Base-by-base conservation (phyloP, 1,140 invertebrate species). In the Ips typographus region DNA sequence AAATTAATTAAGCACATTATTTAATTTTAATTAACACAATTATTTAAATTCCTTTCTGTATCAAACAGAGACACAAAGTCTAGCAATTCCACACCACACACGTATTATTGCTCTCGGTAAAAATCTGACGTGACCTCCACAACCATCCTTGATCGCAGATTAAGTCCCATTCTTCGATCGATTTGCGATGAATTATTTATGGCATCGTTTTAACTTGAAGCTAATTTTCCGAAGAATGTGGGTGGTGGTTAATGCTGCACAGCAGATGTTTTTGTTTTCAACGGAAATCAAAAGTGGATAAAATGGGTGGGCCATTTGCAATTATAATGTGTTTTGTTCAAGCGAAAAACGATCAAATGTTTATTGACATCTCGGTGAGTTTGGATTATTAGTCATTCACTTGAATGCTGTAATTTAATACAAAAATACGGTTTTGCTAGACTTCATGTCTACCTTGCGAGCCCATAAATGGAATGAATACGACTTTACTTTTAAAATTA, bases 381-480 rank as follows among this genome's bases (percentile, higher is more conserved):
- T 22, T 49, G 44, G 44, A 8, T 49, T 2, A 22, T 49, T 49
- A 49, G 6, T 49, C 44, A 49, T 49, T 22, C 44, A 6, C 44
- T 2, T 22, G 44, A 6, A 49, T 49, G 44, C 22, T 22, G 22
- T 3, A 49, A 49, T 49, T 49, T 49, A 8, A 22, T 8, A 40
- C 1, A 57, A 40, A 57, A 40, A 38, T 40, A 57, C 37, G 36
- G 41, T 42, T 38, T 1, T 43, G n/a, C 58, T 47, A 61, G 58
- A 61, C 58, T 61, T 61, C 58, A 61, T 61, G 58, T 61, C 58
- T 61, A 61, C 58, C 58, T 61, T 61, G 58, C 58, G 41, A 61
- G 6, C 22, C 58, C 43, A 61, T 61, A 22, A 43, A 43, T 43
- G 58, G 58, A 43, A 40, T 4, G 44, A 44, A 43, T 37, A 47